These are phyloP conservation scores for Pristiophorus japonicus DNA, from an alignment of 2,113 vertebrate genomes.

Conservation along the genomic window DNA sequence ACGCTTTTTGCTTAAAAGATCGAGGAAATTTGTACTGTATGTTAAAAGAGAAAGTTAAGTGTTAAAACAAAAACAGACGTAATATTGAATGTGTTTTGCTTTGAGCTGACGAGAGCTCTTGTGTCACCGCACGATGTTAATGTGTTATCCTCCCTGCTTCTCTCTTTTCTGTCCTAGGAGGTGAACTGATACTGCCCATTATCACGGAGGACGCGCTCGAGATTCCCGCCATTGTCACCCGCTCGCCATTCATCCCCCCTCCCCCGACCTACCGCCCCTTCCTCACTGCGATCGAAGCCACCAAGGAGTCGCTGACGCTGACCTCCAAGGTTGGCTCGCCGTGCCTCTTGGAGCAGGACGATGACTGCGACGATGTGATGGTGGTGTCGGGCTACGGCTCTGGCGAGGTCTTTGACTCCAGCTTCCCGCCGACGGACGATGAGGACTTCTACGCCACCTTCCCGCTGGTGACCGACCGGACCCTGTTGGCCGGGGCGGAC, in stretches of 20 bases:
- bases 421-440: constrained; percentile 79
- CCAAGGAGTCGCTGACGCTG: constrained; percentile 76
- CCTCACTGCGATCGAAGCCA: constrained; percentile 75
- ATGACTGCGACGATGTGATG: constrained; percentile 80
- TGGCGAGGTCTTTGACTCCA: constrained; percentile 73
- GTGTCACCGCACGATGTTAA: too few relatives aligned
- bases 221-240: constrained; percentile 82
- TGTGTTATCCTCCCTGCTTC: constrained; percentile 46
- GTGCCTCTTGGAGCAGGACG: constrained; percentile 81
- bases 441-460: constrained; percentile 89
- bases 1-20: constrained; percentile 32
- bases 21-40: background rate
- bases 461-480: constrained; percentile 86
- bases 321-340: constrained; percentile 56
- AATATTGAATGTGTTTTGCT: too few relatives aligned
- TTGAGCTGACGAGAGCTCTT: too few relatives aligned
- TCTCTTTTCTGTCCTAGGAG: constrained; percentile 74
- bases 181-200: constrained; percentile 92
- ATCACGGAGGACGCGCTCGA: constrained; percentile 93
- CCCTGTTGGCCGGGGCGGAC: constrained; percentile 64
- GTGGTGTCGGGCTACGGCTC: constrained; percentile 87
- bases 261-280: constrained; percentile 80
- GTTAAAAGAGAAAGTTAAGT: too few relatives aligned
- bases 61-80: too few relatives aligned
- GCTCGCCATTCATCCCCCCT: constrained; percentile 79